Base-by-base conservation (phyloP, 2,113 vertebrate species). In the Apodemus speciosus region DNA sequence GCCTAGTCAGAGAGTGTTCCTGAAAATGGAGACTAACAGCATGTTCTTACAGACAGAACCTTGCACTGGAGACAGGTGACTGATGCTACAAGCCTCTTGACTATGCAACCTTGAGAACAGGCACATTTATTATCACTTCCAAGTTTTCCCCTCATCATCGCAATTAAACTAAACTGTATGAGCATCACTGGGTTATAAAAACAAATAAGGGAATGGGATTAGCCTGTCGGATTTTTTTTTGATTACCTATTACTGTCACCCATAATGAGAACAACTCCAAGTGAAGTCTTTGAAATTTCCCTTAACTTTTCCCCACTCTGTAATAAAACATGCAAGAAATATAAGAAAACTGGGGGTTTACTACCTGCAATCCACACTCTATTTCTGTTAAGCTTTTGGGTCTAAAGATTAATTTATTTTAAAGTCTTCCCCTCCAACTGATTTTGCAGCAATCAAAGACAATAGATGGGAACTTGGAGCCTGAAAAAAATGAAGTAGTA, bases 1-100 rank as follows among this genome's bases (percentile, higher is more conserved):
- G 88, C 85, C 81, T 91, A 84, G 75, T 86, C 62, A 91, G 91
- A 96, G 58, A 40, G 69, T 95, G 76, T 96, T 96, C 92, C 92
- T 92, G 79, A 79, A 91, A 79, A 93, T 66, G 53, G 72, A 64
- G 51, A 90, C 66, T 95, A 91, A 94, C 90, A 94, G 76, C 85
- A 72, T 91, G 92, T 97, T 96, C 95, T 77, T 75, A 66, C 2
- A 23, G 81, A 93, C 53, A 92, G 20, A 94, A 85, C 84, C 53
- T 32, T 90, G 79, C 84, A 32, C 95, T 85, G 38, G 76, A 94
- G 64, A 75, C 76, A 43, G 80, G 85, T 40, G 60, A 90, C 85
- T 77, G 80, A 92, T 11, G 27, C 46, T 80, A 35, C 46, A 85
- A 88, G 35, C 23, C 40, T 95, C 88, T 80, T 94, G 80, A 80